phyloP scores from a whole-genome alignment of 2,113 vertebrate genomes.

The Entomyzon cyanotis region DNA sequence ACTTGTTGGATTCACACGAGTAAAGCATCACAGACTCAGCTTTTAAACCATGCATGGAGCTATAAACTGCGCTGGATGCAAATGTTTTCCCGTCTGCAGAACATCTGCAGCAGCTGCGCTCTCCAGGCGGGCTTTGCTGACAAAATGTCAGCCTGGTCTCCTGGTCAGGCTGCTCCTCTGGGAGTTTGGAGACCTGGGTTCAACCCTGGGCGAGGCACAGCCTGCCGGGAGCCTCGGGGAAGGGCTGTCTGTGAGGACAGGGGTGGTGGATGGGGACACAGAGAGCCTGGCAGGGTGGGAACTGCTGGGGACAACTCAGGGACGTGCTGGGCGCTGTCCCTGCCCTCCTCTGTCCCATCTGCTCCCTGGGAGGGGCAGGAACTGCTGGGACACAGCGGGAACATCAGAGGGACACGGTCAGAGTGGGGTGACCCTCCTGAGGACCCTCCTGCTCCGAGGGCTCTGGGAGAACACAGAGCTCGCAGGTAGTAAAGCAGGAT shows the following conservation, averaged over 20 bases:
- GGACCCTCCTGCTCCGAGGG: neutral
- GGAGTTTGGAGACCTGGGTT: neutral
- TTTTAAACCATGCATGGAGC: neutral
- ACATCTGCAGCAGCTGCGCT: slow-evolving; percentile 40
- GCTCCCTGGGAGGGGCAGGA: neutral
- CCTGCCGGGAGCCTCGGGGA: neutral
- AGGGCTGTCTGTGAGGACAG: accelerated
- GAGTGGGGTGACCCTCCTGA: neutral
- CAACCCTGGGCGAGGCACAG: neutral
- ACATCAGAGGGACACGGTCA: neutral
- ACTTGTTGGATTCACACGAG: neutral
- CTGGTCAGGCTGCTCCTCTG: neutral
- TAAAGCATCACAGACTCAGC: neutral
- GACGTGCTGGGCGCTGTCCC: neutral
- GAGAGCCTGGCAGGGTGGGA: neutral
- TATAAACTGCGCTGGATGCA: neutral
- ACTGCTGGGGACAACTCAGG: neutral
- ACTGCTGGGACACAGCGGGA: neutral
- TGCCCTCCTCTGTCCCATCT: neutral
- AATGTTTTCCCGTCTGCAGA: neutral
- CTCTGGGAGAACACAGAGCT: accelerated
- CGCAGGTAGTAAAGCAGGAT: neutral
- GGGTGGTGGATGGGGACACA: neutral
- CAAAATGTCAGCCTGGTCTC: neutral
- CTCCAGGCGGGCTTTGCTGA: neutral